Percentiles rank a stretch among this genome's conserved stretches.
These are phyloP conservation scores for Siniperca undulata DNA, from an alignment of 2,797 vertebrate species.

Conservation along the genomic window DNA sequence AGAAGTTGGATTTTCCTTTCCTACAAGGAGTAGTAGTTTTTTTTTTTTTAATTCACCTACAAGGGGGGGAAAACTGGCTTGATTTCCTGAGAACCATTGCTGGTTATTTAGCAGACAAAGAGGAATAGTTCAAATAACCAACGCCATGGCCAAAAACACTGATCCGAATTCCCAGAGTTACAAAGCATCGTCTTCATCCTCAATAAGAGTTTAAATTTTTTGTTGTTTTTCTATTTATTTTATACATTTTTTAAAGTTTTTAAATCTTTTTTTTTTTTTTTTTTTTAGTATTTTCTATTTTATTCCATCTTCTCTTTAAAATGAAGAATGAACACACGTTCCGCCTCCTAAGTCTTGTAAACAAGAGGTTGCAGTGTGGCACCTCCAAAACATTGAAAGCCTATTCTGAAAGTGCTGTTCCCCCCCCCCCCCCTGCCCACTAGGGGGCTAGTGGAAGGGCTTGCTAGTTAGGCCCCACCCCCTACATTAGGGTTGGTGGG, in stretches of 20 bases:
- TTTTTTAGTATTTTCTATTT: conserved; percentile 71
- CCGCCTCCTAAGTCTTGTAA: conserved; percentile 96
- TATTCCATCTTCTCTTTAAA: conserved; percentile 88
- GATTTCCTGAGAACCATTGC: conserved; percentile 99
- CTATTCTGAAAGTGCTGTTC: conserved; percentile 99
- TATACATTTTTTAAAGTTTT: conserved; percentile 57
- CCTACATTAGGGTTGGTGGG: conserved; percentile 86
- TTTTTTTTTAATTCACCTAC: conserved; percentile 86
- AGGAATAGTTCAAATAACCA: conserved; percentile 94
- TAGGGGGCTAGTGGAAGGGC: conserved; percentile 67
- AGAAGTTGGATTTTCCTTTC: conserved; percentile 96
- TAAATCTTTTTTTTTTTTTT: conserved; percentile 39
- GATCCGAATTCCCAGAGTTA: conserved; percentile 99
- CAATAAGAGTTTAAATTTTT: conserved; percentile 79
- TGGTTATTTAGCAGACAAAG: conserved; percentile 96
- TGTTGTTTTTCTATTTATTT: conserved; percentile 57
- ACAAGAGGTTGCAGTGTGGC: conserved; percentile 93
- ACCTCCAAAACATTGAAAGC: conserved; percentile 98
- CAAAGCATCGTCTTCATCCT: conserved; percentile 94
- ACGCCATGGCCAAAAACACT: conserved; percentile 93
- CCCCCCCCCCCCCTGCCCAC: conserved; percentile 86
- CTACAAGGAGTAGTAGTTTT: conserved; percentile 92
- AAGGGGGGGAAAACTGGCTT: conserved; percentile 91
- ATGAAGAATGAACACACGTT: conserved; percentile 98
- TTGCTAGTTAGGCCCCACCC: conserved; percentile 79